Evolutionary conservation across 2,888 invertebrate species (phyloP).

Genomic region (Pseudoips prasinana): DNA sequence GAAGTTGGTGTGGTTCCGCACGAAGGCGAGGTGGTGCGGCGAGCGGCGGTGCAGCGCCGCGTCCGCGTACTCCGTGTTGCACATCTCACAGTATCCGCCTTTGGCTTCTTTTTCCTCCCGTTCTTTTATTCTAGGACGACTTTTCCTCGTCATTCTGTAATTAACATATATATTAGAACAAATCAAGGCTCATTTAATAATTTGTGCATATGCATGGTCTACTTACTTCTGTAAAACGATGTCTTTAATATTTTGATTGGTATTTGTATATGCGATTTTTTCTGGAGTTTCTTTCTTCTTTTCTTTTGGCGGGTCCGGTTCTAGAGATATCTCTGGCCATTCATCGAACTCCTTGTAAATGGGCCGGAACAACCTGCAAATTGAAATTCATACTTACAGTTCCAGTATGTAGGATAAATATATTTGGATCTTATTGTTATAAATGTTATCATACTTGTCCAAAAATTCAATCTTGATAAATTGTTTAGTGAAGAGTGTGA

Average conservation of each 20-base stretch:
- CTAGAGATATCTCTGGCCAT: conserved; percentile 83
- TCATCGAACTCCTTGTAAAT: conserved; percentile 84
- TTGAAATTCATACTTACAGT: conserved; percentile 9
- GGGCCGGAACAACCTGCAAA: conserved; percentile 81
- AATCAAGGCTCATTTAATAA: not conserved
- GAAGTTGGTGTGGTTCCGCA: conserved; percentile 88
- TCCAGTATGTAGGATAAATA: conserved; percentile 18
- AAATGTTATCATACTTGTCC: conserved; percentile 79
- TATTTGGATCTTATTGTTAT: conserved; percentile 30
- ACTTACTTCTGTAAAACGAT: conserved; percentile 58
- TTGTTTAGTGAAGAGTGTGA: conserved; percentile 84
- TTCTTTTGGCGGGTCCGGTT: conserved; percentile 64
- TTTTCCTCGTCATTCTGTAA: conserved; percentile 82
- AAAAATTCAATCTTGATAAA: conserved; percentile 88
- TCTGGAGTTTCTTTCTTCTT: conserved; percentile 56
- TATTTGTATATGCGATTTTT: conserved; percentile 41
- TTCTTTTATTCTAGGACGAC: conserved; percentile 70
- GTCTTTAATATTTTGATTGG: conserved; percentile 38
- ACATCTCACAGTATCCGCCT: conserved; percentile 91
- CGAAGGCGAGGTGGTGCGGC: conserved; percentile 88
- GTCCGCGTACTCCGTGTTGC: conserved; percentile 87
- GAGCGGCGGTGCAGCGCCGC: conserved; percentile 87
- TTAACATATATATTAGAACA: conserved; percentile 14
- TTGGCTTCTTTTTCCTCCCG: conserved; percentile 65
- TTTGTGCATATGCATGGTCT: not conserved